phyloP scores from a whole-genome alignment of 2,888 invertebrate genomes.

The Pristionchus mayeri region DNA sequence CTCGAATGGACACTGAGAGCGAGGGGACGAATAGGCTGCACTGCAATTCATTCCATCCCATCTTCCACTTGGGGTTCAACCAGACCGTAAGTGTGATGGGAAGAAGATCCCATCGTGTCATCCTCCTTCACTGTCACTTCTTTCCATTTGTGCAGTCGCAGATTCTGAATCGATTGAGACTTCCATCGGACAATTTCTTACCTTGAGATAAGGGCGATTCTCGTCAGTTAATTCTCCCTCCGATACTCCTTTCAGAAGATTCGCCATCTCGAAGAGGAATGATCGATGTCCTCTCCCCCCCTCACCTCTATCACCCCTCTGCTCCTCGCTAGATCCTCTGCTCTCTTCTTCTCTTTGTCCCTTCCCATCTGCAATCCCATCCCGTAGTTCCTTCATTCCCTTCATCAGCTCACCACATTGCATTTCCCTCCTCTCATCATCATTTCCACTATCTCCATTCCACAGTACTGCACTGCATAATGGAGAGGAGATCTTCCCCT shows the following conservation, averaged over 20 bases:
- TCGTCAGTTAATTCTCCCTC: background rate
- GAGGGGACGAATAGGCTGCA: background rate
- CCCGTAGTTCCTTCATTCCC: no score
- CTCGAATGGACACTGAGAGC: background rate
- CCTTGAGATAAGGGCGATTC: background rate
- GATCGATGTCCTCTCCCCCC: no score
- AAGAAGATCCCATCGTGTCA: background rate
- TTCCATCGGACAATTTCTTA: background rate
- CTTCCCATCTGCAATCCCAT: background rate
- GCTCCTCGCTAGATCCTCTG: background rate
- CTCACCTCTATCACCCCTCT: constrained; percentile 3
- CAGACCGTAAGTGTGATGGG: constrained; percentile 17
- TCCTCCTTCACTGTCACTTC: background rate
- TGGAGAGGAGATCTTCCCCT: constrained; percentile 7
- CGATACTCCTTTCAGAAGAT: constrained; percentile 13
- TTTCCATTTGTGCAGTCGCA: background rate
- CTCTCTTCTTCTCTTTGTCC: background rate
- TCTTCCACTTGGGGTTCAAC: no score
- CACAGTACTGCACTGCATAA: constrained; percentile 13
- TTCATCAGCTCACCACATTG: background rate
- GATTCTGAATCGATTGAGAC: background rate
- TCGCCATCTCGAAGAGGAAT: background rate
- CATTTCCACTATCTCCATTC: background rate
- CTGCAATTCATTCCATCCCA: background rate
- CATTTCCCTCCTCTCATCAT: background rate